Evolutionary conservation across 1,140 invertebrate genomes (phyloP).

Genomic region (Palaemon carinicauda): DNA sequence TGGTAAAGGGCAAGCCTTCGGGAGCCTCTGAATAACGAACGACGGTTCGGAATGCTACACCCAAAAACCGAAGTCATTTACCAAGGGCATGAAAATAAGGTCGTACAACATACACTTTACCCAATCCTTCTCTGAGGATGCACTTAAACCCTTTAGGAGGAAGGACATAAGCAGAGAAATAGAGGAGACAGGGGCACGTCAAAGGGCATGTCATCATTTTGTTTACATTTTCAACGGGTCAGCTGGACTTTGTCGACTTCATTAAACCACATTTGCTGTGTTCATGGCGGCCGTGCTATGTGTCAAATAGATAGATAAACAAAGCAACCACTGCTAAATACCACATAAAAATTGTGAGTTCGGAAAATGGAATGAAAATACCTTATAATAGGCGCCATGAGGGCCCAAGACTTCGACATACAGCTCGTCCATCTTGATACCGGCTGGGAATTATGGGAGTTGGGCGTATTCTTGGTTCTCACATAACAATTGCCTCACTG

Average conservation of each 20-base stretch:
- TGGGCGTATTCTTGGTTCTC: too few relatives aligned
- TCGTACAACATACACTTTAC: background rate
- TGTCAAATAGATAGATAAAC: background rate
- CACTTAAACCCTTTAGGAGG: too few relatives aligned
- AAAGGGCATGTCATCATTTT: background rate
- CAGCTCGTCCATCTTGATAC: constrained; percentile 56
- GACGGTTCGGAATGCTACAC: too few relatives aligned
- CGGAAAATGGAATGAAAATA: background rate
- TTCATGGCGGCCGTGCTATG: background rate
- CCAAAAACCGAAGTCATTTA: too few relatives aligned
- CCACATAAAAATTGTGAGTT: background rate
- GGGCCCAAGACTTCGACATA: constrained; percentile 50
- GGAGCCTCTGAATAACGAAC: too few relatives aligned
- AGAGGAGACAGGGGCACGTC: too few relatives aligned
- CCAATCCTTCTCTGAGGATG: background rate
- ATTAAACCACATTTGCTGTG: background rate
- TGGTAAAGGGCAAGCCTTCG: too few relatives aligned
- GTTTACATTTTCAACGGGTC: background rate
- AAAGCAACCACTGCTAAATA: background rate
- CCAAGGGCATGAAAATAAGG: background rate
- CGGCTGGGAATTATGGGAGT: constrained; percentile 46
- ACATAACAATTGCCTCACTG: too few relatives aligned
- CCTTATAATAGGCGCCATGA: constrained; percentile 56
- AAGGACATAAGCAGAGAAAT: background rate
- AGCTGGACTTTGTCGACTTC: background rate